A percentile compares a stretch with the other conserved stretches of the same genome.
phyloP scores from a whole-genome alignment of 2,888 invertebrate genomes.

The Oxystoma pomonae region DNA sequence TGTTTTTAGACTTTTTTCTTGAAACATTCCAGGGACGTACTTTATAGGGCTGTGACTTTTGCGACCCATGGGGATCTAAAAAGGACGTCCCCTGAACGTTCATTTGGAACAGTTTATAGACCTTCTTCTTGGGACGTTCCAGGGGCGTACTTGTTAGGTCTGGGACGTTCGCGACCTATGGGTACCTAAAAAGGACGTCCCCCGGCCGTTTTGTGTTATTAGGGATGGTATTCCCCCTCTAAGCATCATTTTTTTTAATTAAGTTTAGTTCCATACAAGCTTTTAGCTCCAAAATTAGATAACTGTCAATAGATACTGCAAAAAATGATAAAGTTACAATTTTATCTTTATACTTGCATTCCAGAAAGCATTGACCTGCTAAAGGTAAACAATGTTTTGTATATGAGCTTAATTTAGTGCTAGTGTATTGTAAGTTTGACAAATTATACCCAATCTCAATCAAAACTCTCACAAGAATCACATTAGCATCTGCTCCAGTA shows the following conservation, averaged over 20 bases:
- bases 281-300: constrained; percentile 13
- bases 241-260: constrained; percentile 26
- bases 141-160: too few species aligned
- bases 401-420: neutral
- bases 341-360: constrained; percentile 13
- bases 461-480: neutral
- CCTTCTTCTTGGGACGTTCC: too few species aligned
- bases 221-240: constrained; percentile 26
- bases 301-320: constrained; percentile 14
- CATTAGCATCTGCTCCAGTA: neutral
- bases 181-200: too few species aligned
- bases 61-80: too few species aligned
- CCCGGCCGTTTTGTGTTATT: too few species aligned
- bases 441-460: neutral
- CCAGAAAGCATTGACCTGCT: constrained; percentile 3
- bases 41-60: too few species aligned
- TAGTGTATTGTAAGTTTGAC: neutral
- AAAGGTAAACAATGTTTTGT: neutral
- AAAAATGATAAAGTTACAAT: constrained; percentile 11
- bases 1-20: too few species aligned
- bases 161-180: too few species aligned
- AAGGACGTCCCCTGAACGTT: too few species aligned
- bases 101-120: too few species aligned
- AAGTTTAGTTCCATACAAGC: constrained; percentile 16
- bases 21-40: too few species aligned